Evolutionary conservation across 2,888 invertebrate genomes (phyloP), one percentile per base, ranked within the genome.

Genomic region (Peribatodes rhomboidaria): DNA sequence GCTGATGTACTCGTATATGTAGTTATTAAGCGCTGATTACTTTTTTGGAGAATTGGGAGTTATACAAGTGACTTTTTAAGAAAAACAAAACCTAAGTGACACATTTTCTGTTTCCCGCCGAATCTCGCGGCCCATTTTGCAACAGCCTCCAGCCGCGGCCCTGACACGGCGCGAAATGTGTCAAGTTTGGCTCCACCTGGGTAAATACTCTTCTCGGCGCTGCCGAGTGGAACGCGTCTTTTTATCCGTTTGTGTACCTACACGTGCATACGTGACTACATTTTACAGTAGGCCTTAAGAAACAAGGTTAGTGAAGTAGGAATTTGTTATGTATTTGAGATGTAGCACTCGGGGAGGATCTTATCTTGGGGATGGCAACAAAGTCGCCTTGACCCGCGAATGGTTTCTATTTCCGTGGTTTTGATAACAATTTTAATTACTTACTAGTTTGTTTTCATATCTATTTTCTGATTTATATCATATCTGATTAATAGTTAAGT

Each of bases 121-220:
- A 33, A 33, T 37, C 13, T 35, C 18, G 35, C 50, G 50, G 22
- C 50, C 50, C 42, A 56, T 56, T 61, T 49, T 33, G 39, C 27
- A 18, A 9, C 14, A 50, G 55, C 55, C 54, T 49, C 60, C 2
- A 60, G 31, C 16, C 63, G 55, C 60, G 60, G 42, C 65, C 65
- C 59, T 65, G 65, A 65, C 65, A 65, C 55, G 60, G 27, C 62
- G 58, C 10, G 55, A 65, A 60, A 65, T 65, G 60, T 65, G 65
- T 65, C 65, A 65, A 65, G 65, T 65, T 65, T 64, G 64, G 59
- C 47, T 55, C 55, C 53, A 65, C 65, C 65, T 65, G 59, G 60
- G 33, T 59, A 64, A 58, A 64, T 60, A 59, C 59, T 59, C 14
- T 46, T 22, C 58, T 16, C 44, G 20, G 59, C 42, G 27, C 52